Base-by-base conservation (phyloP, 2,797 vertebrate species). In the Pseudomugil tenellus region DNA sequence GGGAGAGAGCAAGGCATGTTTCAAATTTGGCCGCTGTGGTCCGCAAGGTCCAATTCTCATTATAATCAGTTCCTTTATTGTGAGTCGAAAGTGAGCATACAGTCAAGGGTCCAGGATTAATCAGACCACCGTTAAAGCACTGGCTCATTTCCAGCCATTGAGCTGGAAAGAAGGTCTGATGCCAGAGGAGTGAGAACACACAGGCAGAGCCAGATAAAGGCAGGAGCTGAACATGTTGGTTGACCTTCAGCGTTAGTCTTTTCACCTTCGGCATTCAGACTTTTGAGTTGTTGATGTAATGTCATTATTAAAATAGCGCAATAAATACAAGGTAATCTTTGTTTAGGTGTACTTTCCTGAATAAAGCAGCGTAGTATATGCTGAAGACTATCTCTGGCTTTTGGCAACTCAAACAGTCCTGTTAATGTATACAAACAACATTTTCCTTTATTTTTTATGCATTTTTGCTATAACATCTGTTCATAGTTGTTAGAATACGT, bases 51-150 rank as follows among this genome's bases (percentile, higher is more conserved):
- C 74, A 61, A 7, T 28, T 72, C 83, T 89, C 56, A 83, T 90
- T 89, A 82, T 83, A 86, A 81, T 89, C 74, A 53, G 73, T 89
- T 88, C 74, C 70, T 70, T 57, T 53, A n/a, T 66, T 29, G 74
- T 1, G 28, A 58, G 66, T 64, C 35, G 58, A 52, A 82, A 61
- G 69, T 58, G 70, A 73, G 76, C 56, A 19, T 56, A 35, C 55
- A 68, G 72, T 63, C 2, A 10, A 39, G 61, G 59, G 76, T 71
- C 74, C 58, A 68, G 72, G 63, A 72, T 61, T 77, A 8, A 10
- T 29, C 3, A 25, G 81, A 74, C 62, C 67, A 51, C 55, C 53
- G 70, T 32, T 34, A 8, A 66, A 68, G 70, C 56, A 0, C 67
- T 53, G 79, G 71, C 72, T 76, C 63, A 57, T 70, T 84, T 80